Base-by-base conservation (phyloP, 2,888 invertebrate genomes). In the Limulus polyphemus region DNA sequence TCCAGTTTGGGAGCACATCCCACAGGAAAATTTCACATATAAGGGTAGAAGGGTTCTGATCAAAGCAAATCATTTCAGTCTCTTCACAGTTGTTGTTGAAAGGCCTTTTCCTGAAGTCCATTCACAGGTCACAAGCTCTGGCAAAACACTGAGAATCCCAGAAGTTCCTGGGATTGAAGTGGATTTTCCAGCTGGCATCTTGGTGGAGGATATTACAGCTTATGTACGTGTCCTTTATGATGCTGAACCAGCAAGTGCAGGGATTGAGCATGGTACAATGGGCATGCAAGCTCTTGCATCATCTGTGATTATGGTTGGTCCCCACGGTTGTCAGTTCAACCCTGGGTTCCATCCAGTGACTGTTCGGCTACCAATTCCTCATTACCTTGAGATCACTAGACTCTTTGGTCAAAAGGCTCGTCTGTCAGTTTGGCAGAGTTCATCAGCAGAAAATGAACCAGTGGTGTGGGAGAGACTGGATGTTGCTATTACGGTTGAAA, bases 261-360 rank as follows among this genome's bases (percentile, higher is more conserved):
- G 46, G n/a, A 46, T 13, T 14, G 46, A 47, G 48, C 16, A 13
- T 13, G 48, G 46, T 11, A 32, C 14, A 11, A n/a, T 17, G 11
- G 17, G 54, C 2, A 32, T 17, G 32, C 11, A 17, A 14, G 69
- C 70, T 17, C 56, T 73, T 14, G 73, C 73, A 11, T 71, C 72
- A 10, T 72, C 73, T 16, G 65, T 73, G n/a, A 68, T 73, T 16
- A 69, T 71, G 69, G 56, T 73, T 10, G 71, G 71, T 14, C 73
- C 73, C 13, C 73, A 73, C 65, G 73, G 72, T 13, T 68, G 70
- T 46, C 57, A 64, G 46, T 73, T 73, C 59, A 61, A 59, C n/a
- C 57, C 55, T 14, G 59, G 65, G 16, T 60, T 51, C 17, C 61
- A 61, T 16, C 68, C 68, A 13, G 73, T 73, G 11, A 65, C 62